A percentile compares a stretch with the other conserved stretches of the same genome.
Evolutionary conservation across 2,113 vertebrate species (phyloP).

Genomic region (Lontra canadensis): DNA sequence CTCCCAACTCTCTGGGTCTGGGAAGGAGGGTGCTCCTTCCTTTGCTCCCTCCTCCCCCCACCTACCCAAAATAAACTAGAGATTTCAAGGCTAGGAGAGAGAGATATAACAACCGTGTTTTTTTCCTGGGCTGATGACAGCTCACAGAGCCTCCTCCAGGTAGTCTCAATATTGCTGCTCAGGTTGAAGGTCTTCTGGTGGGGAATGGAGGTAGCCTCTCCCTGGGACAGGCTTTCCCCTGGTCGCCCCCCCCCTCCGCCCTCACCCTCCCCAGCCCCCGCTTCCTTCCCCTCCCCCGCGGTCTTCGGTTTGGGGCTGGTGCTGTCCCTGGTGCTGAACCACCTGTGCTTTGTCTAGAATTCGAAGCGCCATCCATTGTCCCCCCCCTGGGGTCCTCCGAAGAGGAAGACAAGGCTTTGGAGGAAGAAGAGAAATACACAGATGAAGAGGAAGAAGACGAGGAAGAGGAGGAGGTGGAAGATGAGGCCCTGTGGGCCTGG

Average conservation of each 20-base stretch:
- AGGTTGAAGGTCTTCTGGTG: neutral
- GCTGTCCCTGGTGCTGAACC: conserved; percentile 79
- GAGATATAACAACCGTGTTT: neutral
- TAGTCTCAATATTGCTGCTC: neutral
- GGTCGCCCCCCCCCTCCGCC: too few species aligned
- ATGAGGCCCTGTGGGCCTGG: conserved; percentile 61
- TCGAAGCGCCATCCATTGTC: conserved; percentile 49
- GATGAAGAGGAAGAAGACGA: conserved; percentile 54
- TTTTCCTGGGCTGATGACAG: neutral
- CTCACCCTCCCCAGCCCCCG: neutral
- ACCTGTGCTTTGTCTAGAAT: conserved; percentile 65
- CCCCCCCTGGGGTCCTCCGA: conserved; percentile 56
- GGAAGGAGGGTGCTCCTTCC: neutral
- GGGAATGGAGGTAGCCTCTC: neutral
- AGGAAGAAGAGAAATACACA: conserved; percentile 38
- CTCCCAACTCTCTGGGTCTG: neutral
- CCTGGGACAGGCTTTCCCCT: neutral
- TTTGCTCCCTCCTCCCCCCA: neutral
- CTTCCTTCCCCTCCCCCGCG: neutral
- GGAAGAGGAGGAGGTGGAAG: conserved; percentile 42
- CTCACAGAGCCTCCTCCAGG: neutral
- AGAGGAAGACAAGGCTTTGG: neutral
- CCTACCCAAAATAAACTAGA: neutral
- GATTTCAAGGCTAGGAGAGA: neutral
- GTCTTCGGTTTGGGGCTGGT: accelerated